Evolutionary conservation across 2,797 vertebrate genomes (phyloP).

Genomic region (Acipenser transmontanus): DNA sequence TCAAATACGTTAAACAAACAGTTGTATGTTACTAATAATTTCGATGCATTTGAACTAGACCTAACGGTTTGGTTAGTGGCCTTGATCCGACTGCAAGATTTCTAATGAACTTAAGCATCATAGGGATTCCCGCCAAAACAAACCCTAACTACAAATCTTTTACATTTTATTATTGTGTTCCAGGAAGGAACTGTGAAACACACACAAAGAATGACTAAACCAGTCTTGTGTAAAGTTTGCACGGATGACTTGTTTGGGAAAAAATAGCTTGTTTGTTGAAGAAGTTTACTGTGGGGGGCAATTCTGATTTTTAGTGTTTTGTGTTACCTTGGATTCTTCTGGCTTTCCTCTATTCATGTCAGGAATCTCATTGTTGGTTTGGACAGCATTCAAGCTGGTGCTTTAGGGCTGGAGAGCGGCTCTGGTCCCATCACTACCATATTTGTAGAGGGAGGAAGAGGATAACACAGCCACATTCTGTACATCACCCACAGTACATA

Average conservation of each 20-base stretch:
- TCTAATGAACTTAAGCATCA: slow-evolving; percentile 44
- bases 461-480: no score
- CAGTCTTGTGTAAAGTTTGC: slow-evolving; percentile 46
- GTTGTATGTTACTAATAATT: no score
- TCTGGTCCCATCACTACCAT: slow-evolving; percentile 51
- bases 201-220: slow-evolving; percentile 41
- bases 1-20: no score
- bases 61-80: slow-evolving; percentile 38
- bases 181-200: slow-evolving; percentile 43
- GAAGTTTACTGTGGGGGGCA: slow-evolving; percentile 52
- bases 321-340: slow-evolving; percentile 56
- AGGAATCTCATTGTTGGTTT: slow-evolving; percentile 63
- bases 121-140: slow-evolving; percentile 59
- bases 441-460: slow-evolving; percentile 33
- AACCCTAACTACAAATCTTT: slow-evolving; percentile 41
- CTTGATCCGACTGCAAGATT: slow-evolving; percentile 43
- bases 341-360: slow-evolving; percentile 48
- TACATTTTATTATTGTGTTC: slow-evolving; percentile 34
- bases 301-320: slow-evolving; percentile 27
- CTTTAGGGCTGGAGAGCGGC: slow-evolving; percentile 56
- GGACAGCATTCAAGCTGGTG: slow-evolving; percentile 59
- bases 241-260: slow-evolving; percentile 42
- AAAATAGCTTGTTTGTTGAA: slow-evolving; percentile 27
- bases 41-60: no score
- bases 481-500: no score